These are phyloP conservation scores for Puffinus mauretanicus DNA, from an alignment of 2,113 vertebrate genomes.

Conservation along the genomic window DNA sequence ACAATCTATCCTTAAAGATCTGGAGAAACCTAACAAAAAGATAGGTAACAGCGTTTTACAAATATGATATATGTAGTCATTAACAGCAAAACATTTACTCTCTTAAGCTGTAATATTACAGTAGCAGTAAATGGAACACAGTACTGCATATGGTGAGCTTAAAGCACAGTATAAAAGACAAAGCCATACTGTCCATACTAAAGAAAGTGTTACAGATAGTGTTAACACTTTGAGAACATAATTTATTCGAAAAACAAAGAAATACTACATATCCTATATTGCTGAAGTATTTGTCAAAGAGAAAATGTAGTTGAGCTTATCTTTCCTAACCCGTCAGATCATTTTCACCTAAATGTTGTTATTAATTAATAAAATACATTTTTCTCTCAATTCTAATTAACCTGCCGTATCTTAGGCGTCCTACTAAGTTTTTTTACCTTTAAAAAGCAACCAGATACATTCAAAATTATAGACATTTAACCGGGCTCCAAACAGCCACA, in stretches of 20 bases:
- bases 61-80: neutral
- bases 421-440: neutral
- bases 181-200: neutral
- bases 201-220: neutral
- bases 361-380: neutral
- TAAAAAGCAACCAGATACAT: neutral
- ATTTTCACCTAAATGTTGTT: neutral
- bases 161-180: neutral
- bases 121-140: neutral
- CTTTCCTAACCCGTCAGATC: fast-evolving
- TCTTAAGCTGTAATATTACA: neutral
- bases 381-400: neutral
- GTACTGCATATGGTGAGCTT: neutral
- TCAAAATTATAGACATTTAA: neutral
- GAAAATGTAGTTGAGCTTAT: neutral
- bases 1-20: constrained; percentile 9
- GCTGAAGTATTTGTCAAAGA: neutral
- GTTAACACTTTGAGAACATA: neutral
- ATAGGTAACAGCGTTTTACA: neutral
- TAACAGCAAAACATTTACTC: neutral
- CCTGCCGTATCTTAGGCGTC: neutral
- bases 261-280: neutral
- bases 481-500: neutral
- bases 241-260: neutral
- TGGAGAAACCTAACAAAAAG: constrained; percentile 8